A percentile compares a stretch with the other conserved stretches of the same genome.
phyloP scores from a whole-genome alignment of 2,113 vertebrate species.

The Zosterops pallidus region DNA sequence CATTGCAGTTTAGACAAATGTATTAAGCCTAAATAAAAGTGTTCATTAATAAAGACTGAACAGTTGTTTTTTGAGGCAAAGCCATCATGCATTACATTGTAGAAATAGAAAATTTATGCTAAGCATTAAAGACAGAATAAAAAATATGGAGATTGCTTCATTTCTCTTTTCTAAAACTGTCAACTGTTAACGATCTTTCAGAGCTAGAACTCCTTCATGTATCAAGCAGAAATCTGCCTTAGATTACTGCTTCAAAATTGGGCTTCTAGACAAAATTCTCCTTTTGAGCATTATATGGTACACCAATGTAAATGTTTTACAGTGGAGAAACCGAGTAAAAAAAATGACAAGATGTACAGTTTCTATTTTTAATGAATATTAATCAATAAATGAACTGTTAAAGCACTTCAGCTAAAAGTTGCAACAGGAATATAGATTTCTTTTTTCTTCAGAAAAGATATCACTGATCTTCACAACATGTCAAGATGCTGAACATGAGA shows the following conservation, averaged over 20 bases:
- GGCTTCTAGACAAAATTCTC: neutral
- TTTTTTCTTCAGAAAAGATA: neutral
- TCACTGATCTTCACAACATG: neutral
- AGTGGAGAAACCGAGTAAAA: neutral
- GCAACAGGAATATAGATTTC: neutral
- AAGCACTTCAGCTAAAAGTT: neutral
- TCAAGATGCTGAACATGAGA: neutral
- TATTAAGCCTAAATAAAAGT: conserved; percentile 2
- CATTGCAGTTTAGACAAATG: neutral
- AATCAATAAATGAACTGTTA: neutral
- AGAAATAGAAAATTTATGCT: conserved; percentile 26
- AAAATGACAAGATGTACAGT: neutral
- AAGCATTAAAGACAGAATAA: neutral
- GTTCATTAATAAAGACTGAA: neutral
- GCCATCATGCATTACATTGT: neutral
- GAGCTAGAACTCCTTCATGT: neutral
- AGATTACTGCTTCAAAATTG: neutral
- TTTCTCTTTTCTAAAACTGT: conserved; percentile 30
- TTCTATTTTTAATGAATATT: neutral
- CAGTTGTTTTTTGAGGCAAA: conserved; percentile 29
- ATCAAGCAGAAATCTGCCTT: neutral
- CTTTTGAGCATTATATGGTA: neutral
- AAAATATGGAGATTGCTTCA: neutral
- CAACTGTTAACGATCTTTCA: neutral
- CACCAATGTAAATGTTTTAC: neutral